Evolutionary conservation across 2,888 invertebrate genomes (phyloP).

Genomic region (Beris morrisii): DNA sequence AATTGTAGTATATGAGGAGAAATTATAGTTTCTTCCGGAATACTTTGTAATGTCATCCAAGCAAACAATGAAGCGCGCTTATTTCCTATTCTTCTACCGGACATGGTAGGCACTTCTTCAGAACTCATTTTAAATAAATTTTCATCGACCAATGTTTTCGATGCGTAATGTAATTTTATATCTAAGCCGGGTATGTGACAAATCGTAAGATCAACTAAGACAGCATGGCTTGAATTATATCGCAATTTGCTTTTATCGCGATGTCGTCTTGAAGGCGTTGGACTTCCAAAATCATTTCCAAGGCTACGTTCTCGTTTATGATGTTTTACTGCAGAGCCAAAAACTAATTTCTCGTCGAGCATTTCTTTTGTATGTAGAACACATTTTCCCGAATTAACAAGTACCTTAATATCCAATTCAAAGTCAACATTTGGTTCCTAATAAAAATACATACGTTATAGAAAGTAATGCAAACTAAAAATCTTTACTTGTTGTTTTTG

Average conservation of each 20-base stretch:
- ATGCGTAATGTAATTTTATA: conserved; percentile 85
- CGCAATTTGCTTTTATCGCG: conserved; percentile 55
- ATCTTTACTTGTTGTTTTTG: conserved; percentile 50
- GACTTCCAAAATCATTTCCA: conserved; percentile 60
- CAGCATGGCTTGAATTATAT: conserved; percentile 56
- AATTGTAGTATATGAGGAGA: conserved; percentile 97
- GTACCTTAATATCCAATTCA: conserved; percentile 92
- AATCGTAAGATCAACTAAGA: conserved; percentile 76
- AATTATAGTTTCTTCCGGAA: conserved; percentile 96
- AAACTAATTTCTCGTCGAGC: conserved; percentile 64
- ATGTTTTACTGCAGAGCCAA: conserved; percentile 58
- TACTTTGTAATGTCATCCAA: conserved; percentile 95
- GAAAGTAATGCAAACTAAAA: neutral
- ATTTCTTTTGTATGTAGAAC: conserved; percentile 90
- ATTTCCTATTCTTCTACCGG: conserved; percentile 63
- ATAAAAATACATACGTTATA: neutral
- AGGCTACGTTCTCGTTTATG: conserved; percentile 54
- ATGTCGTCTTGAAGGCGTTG: conserved; percentile 55
- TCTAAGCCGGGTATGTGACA: conserved; percentile 91
- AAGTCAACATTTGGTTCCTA: conserved; percentile 93
- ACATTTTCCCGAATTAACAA: conserved; percentile 96
- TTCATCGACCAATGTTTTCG: conserved; percentile 69
- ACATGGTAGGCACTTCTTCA: conserved; percentile 46
- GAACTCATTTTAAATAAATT: conserved; percentile 46
- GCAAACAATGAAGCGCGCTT: conserved; percentile 91